Base-by-base conservation (phyloP, 64 coral and sea anemone species). In the Porites australiensis region DNA sequence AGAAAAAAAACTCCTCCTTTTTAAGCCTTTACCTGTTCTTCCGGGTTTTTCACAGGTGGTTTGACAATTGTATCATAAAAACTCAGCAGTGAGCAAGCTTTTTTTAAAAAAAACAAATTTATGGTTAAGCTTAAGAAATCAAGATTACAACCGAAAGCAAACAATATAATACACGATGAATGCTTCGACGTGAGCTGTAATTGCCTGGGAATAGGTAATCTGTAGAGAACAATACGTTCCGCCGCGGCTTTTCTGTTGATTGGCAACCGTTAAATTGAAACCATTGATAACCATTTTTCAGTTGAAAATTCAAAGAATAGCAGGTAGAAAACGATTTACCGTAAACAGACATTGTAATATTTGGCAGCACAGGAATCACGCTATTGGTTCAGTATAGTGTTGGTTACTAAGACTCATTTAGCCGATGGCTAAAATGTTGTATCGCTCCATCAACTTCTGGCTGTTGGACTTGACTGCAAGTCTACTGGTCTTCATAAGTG, bases 391-490 rank as follows among this genome's bases (percentile, higher is more conserved):
- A 3, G 15, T n/a, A 22, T 68, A 20, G 16, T 22, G 8, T 68
- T 5, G 16, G 27, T 0, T n/a, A 68, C 20, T 4, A 37, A 37
- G 27, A 37, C 27, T 37, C 27, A 37, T 37, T 37, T 37, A 1
- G 27, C 27, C 27, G 60, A 11, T 19, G 59, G 13, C 10, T 15
- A 43, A 74, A 74, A 79, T 89, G 87, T 75, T 63, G 13, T 89
- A 78, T 67, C 59, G 75, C 15, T 54, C 64, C 72, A 65, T 82
- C 1, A 90, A 90, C 19, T 90, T 90, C 15, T 69, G 77, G 45
- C 55, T 90, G 49, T 44, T 90, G 46, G 88, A 90, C 67, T 37
- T 82, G 3, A 59, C 79, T 18, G 64, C 88, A 5, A 90, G 88
- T 44, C 44, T 90, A 23, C 50, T 82, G 49, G 79, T 91, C 3